phyloP scores from a whole-genome alignment of 2,113 vertebrate species.

The Toxostoma redivivum region DNA sequence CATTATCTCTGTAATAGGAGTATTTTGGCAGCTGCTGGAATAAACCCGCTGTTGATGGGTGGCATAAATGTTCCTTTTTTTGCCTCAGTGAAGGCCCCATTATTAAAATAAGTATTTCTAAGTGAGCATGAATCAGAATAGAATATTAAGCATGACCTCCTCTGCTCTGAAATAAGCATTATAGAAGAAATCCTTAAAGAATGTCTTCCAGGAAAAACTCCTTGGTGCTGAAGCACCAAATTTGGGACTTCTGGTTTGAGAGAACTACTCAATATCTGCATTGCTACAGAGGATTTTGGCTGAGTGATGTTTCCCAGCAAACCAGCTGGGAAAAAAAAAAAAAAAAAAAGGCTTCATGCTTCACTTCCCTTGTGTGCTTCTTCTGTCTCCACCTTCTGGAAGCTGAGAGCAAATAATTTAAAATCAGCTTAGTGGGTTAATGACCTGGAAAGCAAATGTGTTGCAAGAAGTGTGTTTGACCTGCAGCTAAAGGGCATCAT shows the following conservation, averaged over 20 bases:
- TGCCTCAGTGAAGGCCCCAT: not conserved
- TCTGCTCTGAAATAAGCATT: not conserved
- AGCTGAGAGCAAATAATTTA: conserved; percentile 14
- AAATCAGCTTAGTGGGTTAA: not conserved
- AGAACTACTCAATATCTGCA: not conserved
- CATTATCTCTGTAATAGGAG: not conserved
- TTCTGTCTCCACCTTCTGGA: conserved; percentile 62
- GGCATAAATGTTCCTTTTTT: not conserved
- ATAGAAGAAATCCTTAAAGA: not conserved
- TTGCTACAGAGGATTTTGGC: not conserved
- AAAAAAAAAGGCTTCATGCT: not conserved
- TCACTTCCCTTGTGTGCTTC: not conserved
- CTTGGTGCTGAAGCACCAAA: not conserved
- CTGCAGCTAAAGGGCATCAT: not conserved
- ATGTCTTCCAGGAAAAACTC: not conserved
- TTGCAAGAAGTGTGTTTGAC: not conserved
- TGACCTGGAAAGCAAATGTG: not conserved
- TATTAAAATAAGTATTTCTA: not conserved
- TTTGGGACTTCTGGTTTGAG: not conserved
- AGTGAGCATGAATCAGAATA: not conserved
- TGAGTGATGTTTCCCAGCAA: not conserved
- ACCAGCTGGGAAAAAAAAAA: not conserved
- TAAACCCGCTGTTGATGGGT: not conserved
- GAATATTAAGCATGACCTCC: not conserved
- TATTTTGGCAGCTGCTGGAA: not conserved